Evolutionary conservation across 2,797 vertebrate species (phyloP).

Genomic region (Gadopsis bispinosus): DNA sequence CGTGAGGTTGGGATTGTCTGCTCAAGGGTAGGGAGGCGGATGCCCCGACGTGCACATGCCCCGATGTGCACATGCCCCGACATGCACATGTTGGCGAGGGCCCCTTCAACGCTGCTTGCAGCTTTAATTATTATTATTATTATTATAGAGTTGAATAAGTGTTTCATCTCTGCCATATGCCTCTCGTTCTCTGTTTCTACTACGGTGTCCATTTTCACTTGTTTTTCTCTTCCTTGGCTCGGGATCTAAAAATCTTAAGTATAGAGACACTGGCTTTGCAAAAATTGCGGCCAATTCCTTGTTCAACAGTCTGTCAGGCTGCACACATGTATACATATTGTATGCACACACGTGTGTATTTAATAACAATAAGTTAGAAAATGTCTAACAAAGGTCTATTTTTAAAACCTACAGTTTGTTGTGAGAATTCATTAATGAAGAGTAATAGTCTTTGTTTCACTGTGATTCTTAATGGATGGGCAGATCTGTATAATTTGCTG

Average conservation of each 20-base stretch:
- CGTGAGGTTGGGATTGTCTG: too few species aligned
- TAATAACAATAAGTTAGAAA: neutral
- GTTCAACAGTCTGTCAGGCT: neutral
- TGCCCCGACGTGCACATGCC: too few species aligned
- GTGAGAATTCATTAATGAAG: slow-evolving; percentile 46
- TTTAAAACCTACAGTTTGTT: slow-evolving; percentile 21
- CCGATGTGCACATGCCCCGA: too few species aligned
- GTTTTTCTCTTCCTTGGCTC: slow-evolving; percentile 1
- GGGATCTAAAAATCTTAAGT: neutral
- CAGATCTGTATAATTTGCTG: slow-evolving; percentile 72
- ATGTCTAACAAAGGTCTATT: slow-evolving; percentile 12
- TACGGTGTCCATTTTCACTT: neutral
- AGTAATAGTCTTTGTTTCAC: slow-evolving; percentile 59
- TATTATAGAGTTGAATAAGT: neutral
- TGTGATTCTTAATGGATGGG: slow-evolving; percentile 67
- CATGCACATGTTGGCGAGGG: too few species aligned
- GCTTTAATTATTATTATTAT: too few species aligned
- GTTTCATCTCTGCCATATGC: neutral
- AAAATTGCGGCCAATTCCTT: neutral
- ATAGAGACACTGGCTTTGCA: slow-evolving; percentile 3
- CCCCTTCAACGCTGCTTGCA: too few species aligned
- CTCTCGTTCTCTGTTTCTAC: neutral
- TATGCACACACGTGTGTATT: neutral
- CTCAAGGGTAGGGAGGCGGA: too few species aligned
- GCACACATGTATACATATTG: neutral